Base-by-base conservation (phyloP, 1,140 invertebrate species). In the Paramacrobiotus metropolitanus region DNA sequence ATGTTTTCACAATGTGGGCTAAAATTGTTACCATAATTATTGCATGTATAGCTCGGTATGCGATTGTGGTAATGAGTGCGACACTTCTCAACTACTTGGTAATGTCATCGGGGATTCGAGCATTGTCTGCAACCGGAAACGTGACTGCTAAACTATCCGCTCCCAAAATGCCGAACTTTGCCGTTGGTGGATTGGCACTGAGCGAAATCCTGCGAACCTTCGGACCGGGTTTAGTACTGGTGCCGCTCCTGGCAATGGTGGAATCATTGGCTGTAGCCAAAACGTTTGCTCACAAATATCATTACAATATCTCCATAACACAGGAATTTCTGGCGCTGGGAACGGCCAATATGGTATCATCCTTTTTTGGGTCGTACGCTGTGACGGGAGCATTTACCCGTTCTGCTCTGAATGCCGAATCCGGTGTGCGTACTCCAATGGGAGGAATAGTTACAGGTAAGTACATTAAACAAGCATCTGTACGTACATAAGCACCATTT, bases 231-330 rank as follows among this genome's bases (percentile, higher is more conserved):
- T 79, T 85, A 63, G 74, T 85, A 61, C 80, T 87, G n/a, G 77
- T 87, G 45, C 83, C 85, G 9, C 68, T 87, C 29, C 72, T 87
- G 28, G 82, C 83, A 30, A 79, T 87, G 20, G 71, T 86, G 29
- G 85, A 87, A 71, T 82, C 83, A 64, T 82, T 85, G 61, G 83
- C 85, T 2, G 78, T 87, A 31, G 84, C 83, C 3, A 86, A 87
- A 77, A 83, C 83, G 1, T 87, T 86, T 68, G 78, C 55, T 61
- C 34, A 61, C 29, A 29, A 21, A 4, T 48, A 34, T 31, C 30
- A n/a, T 4, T 55, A 55, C 48, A 55, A 55, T 24, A 55, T 55
- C 48, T 9, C 4, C 21, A 24, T 24, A 4, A 55, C 48, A 18
- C 82, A 84, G 70, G 83, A 84, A 71, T 82, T 84, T 80, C 66